Base-by-base conservation (phyloP, 2,888 invertebrate genomes). In the Coleophora deauratella region DNA sequence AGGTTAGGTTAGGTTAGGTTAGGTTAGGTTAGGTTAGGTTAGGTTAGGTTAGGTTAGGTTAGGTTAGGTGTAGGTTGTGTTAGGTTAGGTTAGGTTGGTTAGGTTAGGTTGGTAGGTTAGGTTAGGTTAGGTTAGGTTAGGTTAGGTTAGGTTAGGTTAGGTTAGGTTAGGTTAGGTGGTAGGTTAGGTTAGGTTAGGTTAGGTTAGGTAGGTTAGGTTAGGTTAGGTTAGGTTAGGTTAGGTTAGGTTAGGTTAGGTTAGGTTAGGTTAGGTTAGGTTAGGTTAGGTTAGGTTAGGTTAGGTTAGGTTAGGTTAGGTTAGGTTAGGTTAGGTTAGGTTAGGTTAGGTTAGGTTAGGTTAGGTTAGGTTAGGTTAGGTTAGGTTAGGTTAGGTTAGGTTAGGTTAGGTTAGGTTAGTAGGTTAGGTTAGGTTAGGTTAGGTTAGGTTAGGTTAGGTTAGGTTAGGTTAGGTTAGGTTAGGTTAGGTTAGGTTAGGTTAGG, bases 281-380 rank as follows among this genome's bases (percentile, higher is more conserved):
- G 52, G 52, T 52, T 50, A 51, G 53, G 53, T 54, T 51, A 51
- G 51, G 54, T 54, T 50, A 50, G 50, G 54, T 51, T 54, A 50
- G 54, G 54, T 54, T 51, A 51, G 54, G 54, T 51, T 54, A 50
- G 54, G 52, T 52, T 50, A 51, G 51, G 54, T 54, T 52, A 52
- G 52, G 54, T 54, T 54, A 52, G 54, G 54, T 54, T 51, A 51
- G 54, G 54, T 51, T 54, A 50, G 54, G 53, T 54, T 54, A 51
- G 51, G 54, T 51, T 51, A 50, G 51, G 53, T 54, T 54, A 51
- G 51, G 51, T 54, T 51, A 51, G 50, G 54, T 54, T 51, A 51
- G 54, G 54, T 54, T 54, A 54, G 54, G 54, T 53, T 53, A 52
- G 52, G 52, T 52, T 52, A 50, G 52, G 52, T 52, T 52, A 52